These are phyloP conservation scores for Catocala fraxini DNA, from an alignment of 2,888 invertebrate genomes.

Conservation along the genomic window DNA sequence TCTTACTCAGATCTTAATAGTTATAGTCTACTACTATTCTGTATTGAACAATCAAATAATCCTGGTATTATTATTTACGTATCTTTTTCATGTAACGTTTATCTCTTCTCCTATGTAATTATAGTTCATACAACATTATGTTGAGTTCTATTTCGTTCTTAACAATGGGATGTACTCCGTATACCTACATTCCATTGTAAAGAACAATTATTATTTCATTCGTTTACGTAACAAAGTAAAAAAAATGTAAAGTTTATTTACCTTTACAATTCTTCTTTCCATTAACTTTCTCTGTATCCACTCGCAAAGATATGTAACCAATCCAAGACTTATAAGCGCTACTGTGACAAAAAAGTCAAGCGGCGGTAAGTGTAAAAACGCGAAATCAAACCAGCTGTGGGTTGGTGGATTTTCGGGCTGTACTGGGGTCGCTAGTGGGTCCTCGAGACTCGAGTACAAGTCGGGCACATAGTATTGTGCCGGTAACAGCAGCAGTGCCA, in stretches of 20 bases:
- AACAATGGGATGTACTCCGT: too few relatives aligned
- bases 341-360: conserved; percentile 67
- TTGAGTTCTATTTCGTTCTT: too few relatives aligned
- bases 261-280: conserved; percentile 76
- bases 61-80: too few relatives aligned
- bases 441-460: conserved; percentile 49
- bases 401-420: conserved; percentile 19
- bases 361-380: conserved; percentile 54
- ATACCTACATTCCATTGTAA: too few relatives aligned
- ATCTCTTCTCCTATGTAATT: too few relatives aligned
- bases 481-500: conserved; percentile 69
- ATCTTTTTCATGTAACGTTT: too few relatives aligned
- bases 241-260: conserved; percentile 29
- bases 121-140: too few relatives aligned
- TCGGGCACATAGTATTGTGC: conserved; percentile 73
- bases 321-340: conserved; percentile 59
- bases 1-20: too few relatives aligned
- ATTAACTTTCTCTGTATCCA: conserved; percentile 78
- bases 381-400: conserved; percentile 49
- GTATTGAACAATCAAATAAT: too few relatives aligned
- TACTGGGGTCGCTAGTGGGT: conserved; percentile 32
- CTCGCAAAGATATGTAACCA: conserved; percentile 68
- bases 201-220: too few relatives aligned
- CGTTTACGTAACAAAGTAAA: too few relatives aligned
- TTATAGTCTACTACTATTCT: too few relatives aligned